These are phyloP conservation scores for Drosophila leonis DNA, from an alignment of 2,888 invertebrate species.

Conservation along the genomic window DNA sequence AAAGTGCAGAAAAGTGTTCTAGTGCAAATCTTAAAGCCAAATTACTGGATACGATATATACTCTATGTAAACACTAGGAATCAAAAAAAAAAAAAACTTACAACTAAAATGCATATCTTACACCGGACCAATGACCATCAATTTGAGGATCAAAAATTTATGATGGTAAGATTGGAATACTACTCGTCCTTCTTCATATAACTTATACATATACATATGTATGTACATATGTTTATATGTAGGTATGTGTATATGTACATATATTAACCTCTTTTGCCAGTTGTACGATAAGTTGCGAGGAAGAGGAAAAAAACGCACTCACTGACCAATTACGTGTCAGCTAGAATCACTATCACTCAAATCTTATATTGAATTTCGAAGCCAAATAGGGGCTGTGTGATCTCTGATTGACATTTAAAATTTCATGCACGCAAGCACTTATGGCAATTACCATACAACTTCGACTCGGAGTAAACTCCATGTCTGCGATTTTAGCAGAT, in stretches of 20 bases:
- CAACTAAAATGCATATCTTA: slow-evolving; percentile 83
- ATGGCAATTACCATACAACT: slow-evolving; percentile 64
- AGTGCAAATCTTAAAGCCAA: slow-evolving; percentile 27
- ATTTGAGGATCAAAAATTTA: slow-evolving; percentile 85
- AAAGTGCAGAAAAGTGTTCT: slow-evolving; percentile 41
- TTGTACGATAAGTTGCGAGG: slow-evolving; percentile 26
- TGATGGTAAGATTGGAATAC: slow-evolving; percentile 83
- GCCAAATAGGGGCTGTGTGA: slow-evolving; percentile 58
- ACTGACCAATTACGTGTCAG: slow-evolving; percentile 69
- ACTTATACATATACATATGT: neutral
- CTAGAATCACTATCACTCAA: slow-evolving; percentile 53
- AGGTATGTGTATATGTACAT: neutral
- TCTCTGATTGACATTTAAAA: slow-evolving; percentile 75
- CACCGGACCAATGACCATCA: slow-evolving; percentile 85
- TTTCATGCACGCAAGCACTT: slow-evolving; percentile 74
- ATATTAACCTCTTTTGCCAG: neutral
- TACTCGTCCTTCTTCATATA: neutral
- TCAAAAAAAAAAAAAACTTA: neutral
- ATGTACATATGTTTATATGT: no score
- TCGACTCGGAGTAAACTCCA: slow-evolving; percentile 40
- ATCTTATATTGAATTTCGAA: slow-evolving; percentile 56
- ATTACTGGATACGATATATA: slow-evolving; percentile 3
- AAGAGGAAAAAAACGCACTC: slow-evolving; percentile 9
- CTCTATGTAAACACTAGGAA: slow-evolving; percentile 48
- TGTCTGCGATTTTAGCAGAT: slow-evolving; percentile 69